These are phyloP conservation scores for Helarctos malayanus DNA, from an alignment of 2,797 vertebrate genomes.

Conservation along the genomic window DNA sequence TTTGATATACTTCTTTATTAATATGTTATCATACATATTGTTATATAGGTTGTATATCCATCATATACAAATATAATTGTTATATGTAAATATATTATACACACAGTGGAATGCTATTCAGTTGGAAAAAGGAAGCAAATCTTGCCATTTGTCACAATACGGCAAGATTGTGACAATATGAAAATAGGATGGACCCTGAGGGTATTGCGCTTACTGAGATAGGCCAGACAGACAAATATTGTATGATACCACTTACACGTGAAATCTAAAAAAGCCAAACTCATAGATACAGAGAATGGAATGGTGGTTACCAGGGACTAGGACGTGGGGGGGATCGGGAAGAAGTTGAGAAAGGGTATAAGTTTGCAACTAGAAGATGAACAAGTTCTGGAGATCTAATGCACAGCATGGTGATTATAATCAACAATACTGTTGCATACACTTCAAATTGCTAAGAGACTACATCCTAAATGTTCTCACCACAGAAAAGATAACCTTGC, in stretches of 20 bases:
- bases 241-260: not conserved
- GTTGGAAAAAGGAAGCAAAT: not conserved
- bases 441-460: not conserved
- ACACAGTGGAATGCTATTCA: not conserved
- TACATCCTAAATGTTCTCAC: not conserved
- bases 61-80: not conserved
- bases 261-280: not conserved
- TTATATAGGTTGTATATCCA: not conserved
- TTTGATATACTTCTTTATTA: not conserved
- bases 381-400: not conserved
- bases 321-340: fast-evolving
- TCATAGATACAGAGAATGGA: not conserved
- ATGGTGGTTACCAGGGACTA: not conserved
- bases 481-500: not conserved
- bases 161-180: not conserved
- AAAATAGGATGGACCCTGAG: not conserved
- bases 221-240: not conserved
- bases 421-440: not conserved
- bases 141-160: not conserved
- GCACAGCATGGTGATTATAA: not conserved
- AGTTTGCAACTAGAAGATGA: not conserved
- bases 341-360: not conserved
- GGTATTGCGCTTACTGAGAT: not conserved
- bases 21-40: not conserved
- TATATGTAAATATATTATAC: not conserved